Evolutionary conservation across 1,140 invertebrate genomes (phyloP).

Genomic region (Anadara kagoshimensis): DNA sequence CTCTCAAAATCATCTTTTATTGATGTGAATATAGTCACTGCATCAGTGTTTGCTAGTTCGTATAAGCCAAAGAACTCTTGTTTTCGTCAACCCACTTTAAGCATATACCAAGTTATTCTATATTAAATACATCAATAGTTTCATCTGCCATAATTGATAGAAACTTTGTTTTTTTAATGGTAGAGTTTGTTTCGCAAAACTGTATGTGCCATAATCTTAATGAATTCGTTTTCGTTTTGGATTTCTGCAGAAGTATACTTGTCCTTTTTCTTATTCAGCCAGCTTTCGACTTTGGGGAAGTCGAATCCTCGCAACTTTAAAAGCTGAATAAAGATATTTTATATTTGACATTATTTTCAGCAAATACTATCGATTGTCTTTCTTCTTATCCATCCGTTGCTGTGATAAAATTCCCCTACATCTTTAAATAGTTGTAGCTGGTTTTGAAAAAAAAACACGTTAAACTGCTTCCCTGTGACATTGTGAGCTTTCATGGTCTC

Average conservation of each 20-base stretch:
- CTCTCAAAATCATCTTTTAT: conserved; percentile 8
- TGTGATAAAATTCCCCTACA: neutral
- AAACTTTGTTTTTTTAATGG: neutral
- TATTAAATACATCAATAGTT: conserved; percentile 11
- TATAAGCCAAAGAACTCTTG: conserved; percentile 13
- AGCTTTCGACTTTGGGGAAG: conserved; percentile 3
- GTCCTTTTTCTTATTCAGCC: conserved; percentile 24
- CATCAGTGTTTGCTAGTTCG: conserved; percentile 4
- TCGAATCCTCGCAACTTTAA: conserved; percentile 1
- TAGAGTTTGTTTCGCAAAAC: neutral
- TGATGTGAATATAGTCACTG: conserved; percentile 6
- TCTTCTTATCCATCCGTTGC: conserved; percentile 9
- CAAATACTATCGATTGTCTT: conserved; percentile 20
- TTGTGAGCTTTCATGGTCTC: conserved; percentile 14
- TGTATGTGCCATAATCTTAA: neutral
- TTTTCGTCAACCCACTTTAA: conserved; percentile 11
- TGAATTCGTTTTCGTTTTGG: conserved; percentile 29
- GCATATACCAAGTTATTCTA: conserved; percentile 20
- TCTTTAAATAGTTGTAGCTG: neutral
- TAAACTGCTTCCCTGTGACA: conserved; percentile 24
- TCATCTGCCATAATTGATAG: conserved; percentile 7
- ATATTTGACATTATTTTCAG: conserved; percentile 18
- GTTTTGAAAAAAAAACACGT: neutral
- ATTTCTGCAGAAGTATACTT: conserved; percentile 29
- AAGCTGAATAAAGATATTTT: conserved; percentile 14